Evolutionary conservation across 1,140 invertebrate genomes (phyloP).

Genomic region (Achatina immaculata): DNA sequence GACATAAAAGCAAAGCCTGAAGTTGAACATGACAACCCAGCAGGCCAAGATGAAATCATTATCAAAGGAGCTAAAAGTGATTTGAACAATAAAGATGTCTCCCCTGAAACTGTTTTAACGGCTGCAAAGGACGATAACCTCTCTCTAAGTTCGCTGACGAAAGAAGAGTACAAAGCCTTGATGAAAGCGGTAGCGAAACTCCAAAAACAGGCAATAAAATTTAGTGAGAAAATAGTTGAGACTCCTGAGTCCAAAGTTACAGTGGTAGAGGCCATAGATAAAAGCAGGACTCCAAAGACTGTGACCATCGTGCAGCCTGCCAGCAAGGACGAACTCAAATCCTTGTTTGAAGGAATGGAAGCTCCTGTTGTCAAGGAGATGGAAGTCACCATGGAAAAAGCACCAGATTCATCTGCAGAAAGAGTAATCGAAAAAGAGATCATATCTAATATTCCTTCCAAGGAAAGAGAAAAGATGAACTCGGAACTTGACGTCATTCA

Average conservation of each 20-base stretch:
- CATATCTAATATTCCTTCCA: not conserved
- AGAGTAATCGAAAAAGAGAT: not conserved
- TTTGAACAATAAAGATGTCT: slow-evolving; percentile 8
- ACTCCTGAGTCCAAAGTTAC: not conserved
- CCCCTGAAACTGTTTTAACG: not conserved
- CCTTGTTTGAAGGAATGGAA: slow-evolving; percentile 9
- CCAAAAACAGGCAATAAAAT: slow-evolving; percentile 29
- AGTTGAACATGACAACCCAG: not conserved
- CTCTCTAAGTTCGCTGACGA: slow-evolving; percentile 35
- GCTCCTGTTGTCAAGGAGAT: slow-evolving; percentile 11
- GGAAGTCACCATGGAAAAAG: not conserved
- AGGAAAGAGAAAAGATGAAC: not conserved
- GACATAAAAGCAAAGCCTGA: not conserved
- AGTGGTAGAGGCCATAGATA: not conserved
- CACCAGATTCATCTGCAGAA: not conserved
- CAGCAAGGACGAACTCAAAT: slow-evolving; percentile 5
- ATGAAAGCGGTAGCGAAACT: slow-evolving; percentile 45
- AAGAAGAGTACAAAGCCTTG: slow-evolving; percentile 44
- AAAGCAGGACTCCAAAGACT: not conserved
- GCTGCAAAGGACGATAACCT: not conserved
- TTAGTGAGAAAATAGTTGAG: slow-evolving; percentile 18
- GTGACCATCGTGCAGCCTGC: not conserved
- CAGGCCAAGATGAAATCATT: slow-evolving; percentile 1
- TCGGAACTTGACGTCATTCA: not conserved
- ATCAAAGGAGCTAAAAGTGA: slow-evolving; percentile 8